Evolutionary conservation across 2,888 invertebrate genomes (phyloP).

Genomic region (Mactromeris polynyma): DNA sequence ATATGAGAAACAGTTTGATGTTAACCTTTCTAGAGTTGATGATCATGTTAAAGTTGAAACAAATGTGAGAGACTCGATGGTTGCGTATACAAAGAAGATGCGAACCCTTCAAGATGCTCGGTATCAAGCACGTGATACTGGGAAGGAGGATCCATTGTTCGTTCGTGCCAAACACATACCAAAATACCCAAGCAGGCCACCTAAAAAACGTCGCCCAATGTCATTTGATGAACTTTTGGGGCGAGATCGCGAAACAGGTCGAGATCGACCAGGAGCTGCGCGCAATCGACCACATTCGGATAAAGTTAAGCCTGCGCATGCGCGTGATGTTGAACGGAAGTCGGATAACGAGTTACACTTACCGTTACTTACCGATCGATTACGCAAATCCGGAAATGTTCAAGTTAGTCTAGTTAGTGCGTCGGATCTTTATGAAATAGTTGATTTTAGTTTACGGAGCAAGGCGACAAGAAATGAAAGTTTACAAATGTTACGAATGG

Average conservation of each 20-base stretch:
- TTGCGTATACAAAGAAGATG: conserved; percentile 74
- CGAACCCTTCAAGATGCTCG: conserved; percentile 67
- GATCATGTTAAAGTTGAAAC: conserved; percentile 58
- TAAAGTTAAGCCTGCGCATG: conserved; percentile 57
- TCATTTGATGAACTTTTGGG: conserved; percentile 78
- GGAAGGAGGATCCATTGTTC: conserved; percentile 66
- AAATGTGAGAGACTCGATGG: conserved; percentile 69
- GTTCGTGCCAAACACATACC: conserved; percentile 76
- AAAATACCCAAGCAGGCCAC: conserved; percentile 64
- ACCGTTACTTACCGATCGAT: conserved; percentile 68
- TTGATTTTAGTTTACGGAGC: conserved; percentile 75
- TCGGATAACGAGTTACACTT: conserved; percentile 58
- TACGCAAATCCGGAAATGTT: conserved; percentile 67
- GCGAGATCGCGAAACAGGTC: conserved; percentile 52
- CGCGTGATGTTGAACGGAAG: conserved; percentile 50
- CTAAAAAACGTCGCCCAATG: conserved; percentile 71
- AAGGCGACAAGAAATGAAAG: conserved; percentile 68
- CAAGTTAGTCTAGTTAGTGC: conserved; percentile 78
- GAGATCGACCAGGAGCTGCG: conserved; percentile 24
- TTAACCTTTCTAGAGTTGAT: conserved; percentile 64
- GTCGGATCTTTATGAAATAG: conserved; percentile 78
- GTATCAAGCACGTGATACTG: conserved; percentile 28
- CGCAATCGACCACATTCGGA: conserved; percentile 66
- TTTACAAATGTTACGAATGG: conserved; percentile 57
- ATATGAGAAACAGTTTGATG: conserved; percentile 73